Percentiles rank a stretch among this genome's conserved stretches.
Evolutionary conservation across 2,113 vertebrate species (phyloP).

Genomic region (Manacus vitellinus): DNA sequence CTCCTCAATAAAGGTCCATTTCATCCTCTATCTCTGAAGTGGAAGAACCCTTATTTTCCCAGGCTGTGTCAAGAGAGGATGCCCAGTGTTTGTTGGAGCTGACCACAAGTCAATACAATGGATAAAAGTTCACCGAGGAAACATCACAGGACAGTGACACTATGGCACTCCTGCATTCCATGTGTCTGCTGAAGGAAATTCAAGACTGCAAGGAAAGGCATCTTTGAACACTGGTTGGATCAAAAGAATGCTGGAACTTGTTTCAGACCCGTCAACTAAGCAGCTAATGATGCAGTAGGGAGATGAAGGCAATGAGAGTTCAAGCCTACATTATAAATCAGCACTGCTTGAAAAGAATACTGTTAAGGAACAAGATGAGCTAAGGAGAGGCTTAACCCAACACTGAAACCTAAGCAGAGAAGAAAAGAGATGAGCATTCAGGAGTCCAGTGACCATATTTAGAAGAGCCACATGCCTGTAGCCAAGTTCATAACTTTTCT

Average conservation of each 20-base stretch:
- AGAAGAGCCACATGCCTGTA: not conserved
- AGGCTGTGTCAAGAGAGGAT: too few species aligned
- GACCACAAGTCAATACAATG: not conserved
- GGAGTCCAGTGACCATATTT: not conserved
- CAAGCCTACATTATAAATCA: not conserved
- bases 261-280: not conserved
- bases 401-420: not conserved
- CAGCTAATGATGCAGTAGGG: not conserved
- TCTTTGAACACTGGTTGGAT: not conserved
- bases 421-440: not conserved
- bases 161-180: rapidly evolving
- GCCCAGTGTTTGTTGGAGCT: not conserved
- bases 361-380: not conserved
- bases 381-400: not conserved
- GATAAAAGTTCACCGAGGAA: not conserved
- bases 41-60: too few species aligned
- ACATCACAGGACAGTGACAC: not conserved
- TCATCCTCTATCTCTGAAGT: too few species aligned
- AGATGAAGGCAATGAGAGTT: not conserved
- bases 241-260: not conserved
- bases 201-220: not conserved
- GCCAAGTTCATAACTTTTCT: not conserved
- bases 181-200: not conserved
- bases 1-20: too few species aligned
- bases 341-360: not conserved